Conservation (phyloP, 2,797 vertebrate genomes). For the Champsocephalus esox region DNA sequence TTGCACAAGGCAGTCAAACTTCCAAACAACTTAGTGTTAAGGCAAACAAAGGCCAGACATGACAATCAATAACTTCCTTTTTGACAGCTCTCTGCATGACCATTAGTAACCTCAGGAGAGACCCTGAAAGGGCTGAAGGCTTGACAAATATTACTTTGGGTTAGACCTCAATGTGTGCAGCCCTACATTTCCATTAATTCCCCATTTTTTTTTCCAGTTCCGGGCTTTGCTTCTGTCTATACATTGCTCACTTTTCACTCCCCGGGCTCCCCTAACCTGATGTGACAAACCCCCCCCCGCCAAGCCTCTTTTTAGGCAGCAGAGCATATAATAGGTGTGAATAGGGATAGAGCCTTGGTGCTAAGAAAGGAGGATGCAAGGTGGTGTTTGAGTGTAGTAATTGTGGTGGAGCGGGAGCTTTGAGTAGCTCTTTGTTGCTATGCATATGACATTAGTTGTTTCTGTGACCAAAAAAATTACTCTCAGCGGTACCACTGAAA, state of each 20-base stretch:
- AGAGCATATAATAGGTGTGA: slow-evolving; percentile 64
- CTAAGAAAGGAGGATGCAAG: slow-evolving; percentile 36
- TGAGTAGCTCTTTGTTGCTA: slow-evolving; percentile 70
- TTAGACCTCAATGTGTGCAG: neutral
- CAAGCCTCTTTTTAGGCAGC: slow-evolving; percentile 59
- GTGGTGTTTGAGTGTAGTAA: slow-evolving; percentile 12
- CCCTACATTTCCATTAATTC: slow-evolving; percentile 29
- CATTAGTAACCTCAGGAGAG: slow-evolving; percentile 52
- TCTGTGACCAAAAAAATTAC: neutral
- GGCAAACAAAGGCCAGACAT: slow-evolving; percentile 63
- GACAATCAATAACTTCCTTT: slow-evolving; percentile 68
- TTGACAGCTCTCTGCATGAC: slow-evolving; percentile 54
- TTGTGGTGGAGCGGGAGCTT: slow-evolving; percentile 32
- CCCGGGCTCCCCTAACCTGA: slow-evolving; percentile 55
- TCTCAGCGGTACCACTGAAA: too few relatives aligned
- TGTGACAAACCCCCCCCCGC: slow-evolving; percentile 69
- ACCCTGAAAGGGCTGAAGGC: slow-evolving; percentile 19
- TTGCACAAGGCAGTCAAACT: slow-evolving; percentile 70
- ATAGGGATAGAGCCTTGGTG: slow-evolving; percentile 42
- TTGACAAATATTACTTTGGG: slow-evolving; percentile 4
- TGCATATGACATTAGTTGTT: slow-evolving; percentile 41
- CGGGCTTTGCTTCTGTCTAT: slow-evolving; percentile 39
- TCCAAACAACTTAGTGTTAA: slow-evolving; percentile 67
- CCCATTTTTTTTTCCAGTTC: slow-evolving; percentile 23
- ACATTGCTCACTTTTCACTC: slow-evolving; percentile 46